These are phyloP conservation scores for Poecilia picta DNA, from an alignment of 2,797 vertebrate genomes.

Conservation along the genomic window DNA sequence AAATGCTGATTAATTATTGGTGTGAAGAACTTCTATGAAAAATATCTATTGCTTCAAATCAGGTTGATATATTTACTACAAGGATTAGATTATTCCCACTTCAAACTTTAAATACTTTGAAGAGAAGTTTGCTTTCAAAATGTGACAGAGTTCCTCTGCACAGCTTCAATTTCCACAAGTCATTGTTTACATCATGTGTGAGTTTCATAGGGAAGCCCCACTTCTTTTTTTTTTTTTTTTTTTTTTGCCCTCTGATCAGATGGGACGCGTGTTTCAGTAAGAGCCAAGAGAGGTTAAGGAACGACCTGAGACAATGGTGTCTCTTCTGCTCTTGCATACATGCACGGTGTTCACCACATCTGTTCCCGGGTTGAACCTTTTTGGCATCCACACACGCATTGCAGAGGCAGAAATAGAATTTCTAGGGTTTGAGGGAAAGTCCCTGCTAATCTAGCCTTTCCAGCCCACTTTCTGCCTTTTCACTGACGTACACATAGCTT, in stretches of 20 bases:
- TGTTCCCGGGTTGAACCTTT: slow-evolving; percentile 23
- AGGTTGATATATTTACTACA: not conserved
- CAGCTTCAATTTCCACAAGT: slow-evolving; percentile 46
- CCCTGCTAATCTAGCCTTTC: slow-evolving; percentile 69
- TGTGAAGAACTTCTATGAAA: not conserved
- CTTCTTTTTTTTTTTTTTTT: not conserved
- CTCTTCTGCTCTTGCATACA: not conserved
- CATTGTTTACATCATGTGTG: slow-evolving; percentile 52
- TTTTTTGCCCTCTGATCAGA: slow-evolving; percentile 29
- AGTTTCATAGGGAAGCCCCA: slow-evolving; percentile 41
- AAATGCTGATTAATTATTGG: not conserved
- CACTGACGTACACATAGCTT: slow-evolving; percentile 40
- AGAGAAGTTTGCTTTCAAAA: slow-evolving; percentile 3
- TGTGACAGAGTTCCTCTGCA: slow-evolving; percentile 11
- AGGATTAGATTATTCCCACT: not conserved
- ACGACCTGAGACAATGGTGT: slow-evolving; percentile 22
- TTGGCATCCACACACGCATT: slow-evolving; percentile 8
- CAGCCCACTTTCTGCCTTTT: slow-evolving; percentile 62
- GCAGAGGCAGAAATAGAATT: slow-evolving; percentile 32
- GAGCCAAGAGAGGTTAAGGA: slow-evolving; percentile 28
- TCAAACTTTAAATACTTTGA: not conserved
- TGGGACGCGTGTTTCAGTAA: slow-evolving; percentile 34
- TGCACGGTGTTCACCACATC: slow-evolving; percentile 5
- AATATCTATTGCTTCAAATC: not conserved
- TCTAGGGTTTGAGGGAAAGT: slow-evolving; percentile 65